These are phyloP conservation scores for Masnerella sp. DNA, from an alignment of 2,888 invertebrate genomes.

Conservation along the genomic window DNA sequence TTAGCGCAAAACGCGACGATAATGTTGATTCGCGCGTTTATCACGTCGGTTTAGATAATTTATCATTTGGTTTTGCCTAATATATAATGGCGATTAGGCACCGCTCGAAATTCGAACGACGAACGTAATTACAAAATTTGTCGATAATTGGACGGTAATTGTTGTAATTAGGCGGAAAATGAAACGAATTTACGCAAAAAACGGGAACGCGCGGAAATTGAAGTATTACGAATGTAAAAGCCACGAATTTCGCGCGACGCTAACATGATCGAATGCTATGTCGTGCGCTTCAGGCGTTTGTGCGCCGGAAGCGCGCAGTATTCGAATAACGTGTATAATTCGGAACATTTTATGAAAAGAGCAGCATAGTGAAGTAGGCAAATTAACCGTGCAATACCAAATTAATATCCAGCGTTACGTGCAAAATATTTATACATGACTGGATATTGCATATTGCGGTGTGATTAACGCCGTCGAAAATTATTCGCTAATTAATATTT, in stretches of 20 bases:
- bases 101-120: no score
- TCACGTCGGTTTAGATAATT: slow-evolving; percentile 20
- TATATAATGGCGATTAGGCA: no score
- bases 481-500: slow-evolving; percentile 53
- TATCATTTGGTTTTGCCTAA: slow-evolving; percentile 22
- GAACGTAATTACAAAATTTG: no score
- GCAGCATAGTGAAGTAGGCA: slow-evolving; percentile 38
- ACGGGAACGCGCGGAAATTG: neutral
- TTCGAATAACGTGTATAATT: slow-evolving; percentile 55
- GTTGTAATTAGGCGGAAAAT: no score
- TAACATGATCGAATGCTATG: slow-evolving; percentile 36
- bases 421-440: slow-evolving; percentile 53
- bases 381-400: slow-evolving; percentile 55
- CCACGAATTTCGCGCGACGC: slow-evolving; percentile 11
- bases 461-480: slow-evolving; percentile 49
- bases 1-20: slow-evolving; percentile 18
- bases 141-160: no score
- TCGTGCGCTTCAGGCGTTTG: slow-evolving; percentile 34
- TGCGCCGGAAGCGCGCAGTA: slow-evolving; percentile 34
- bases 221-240: slow-evolving; percentile 14
- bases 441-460: slow-evolving; percentile 52
- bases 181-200: neutral
- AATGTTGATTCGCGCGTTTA: slow-evolving; percentile 27
- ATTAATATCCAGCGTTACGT: slow-evolving; percentile 51
- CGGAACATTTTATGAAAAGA: slow-evolving; percentile 53